Percentiles rank a stretch among this genome's conserved stretches.
Conservation (phyloP, 2,797 vertebrate species). For the Threskiornis aethiopicus region DNA sequence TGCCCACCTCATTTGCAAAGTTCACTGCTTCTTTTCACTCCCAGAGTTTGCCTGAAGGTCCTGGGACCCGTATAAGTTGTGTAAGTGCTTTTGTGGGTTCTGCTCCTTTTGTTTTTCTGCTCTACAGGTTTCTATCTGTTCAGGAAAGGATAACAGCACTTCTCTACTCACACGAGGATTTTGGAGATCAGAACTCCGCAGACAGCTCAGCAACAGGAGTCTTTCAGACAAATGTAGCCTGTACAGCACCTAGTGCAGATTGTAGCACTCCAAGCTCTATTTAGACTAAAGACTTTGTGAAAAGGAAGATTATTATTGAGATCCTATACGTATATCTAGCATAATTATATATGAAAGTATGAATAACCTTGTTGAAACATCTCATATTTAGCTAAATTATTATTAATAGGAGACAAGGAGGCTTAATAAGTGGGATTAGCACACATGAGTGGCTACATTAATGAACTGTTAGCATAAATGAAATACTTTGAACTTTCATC, state of each 20-base stretch:
- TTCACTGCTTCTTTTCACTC: not conserved
- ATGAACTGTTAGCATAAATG: constrained; percentile 31
- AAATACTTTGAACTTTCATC: constrained; percentile 38
- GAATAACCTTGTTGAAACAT: constrained; percentile 23
- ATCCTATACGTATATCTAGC: not conserved
- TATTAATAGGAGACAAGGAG: constrained; percentile 18
- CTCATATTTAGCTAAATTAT: constrained; percentile 23
- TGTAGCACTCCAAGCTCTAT: not conserved
- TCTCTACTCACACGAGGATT: not conserved
- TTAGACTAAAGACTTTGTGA: not conserved
- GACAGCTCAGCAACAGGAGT: not conserved
- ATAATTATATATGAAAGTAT: constrained; percentile 9
- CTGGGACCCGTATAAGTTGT: not conserved
- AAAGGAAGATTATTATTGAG: constrained; percentile 1
- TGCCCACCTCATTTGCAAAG: not conserved
- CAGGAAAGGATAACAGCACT: not conserved
- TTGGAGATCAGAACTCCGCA: not conserved
- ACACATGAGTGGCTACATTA: constrained; percentile 24
- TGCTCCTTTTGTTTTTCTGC: not conserved
- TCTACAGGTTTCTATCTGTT: not conserved
- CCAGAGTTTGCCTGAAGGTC: not conserved
- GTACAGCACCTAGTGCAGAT: not conserved
- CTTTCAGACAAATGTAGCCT: not conserved
- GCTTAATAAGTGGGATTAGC: constrained; percentile 29
- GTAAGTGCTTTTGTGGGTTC: not conserved